Evolutionary conservation across 2,797 vertebrate species (phyloP), one percentile per base, ranked within the genome.

Genomic region (Hydrolagus colliei): DNA sequence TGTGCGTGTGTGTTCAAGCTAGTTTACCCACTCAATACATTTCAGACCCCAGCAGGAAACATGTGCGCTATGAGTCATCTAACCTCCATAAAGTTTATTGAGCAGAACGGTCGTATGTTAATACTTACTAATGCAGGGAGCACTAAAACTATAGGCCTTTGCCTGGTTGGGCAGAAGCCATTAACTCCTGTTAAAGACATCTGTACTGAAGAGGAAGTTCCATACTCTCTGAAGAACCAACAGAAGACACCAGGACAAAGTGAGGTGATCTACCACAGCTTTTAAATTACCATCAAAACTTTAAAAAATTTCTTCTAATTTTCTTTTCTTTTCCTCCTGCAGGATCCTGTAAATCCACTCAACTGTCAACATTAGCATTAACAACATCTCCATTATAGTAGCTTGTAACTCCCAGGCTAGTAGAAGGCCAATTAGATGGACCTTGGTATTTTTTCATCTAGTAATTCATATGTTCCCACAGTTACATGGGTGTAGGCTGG

Each of bases 41-140:
- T 41, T 76, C 74, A 76, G 59, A 75, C 41, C 18, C 9, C 74
- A 76, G 74, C 35, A 59, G 74, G 35, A 52, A 13, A 76, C 35
- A 18, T 9, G 10, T 76, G 74, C 13, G 20, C 74, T 41, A 20
- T 10, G 32, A 13, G 13, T 74, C 73, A 74, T 74, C 73, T 16
- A 74, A 16, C 73, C 6, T 74, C 73, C 73, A 41, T 41, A 74
- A 74, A 74, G 73, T 74, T 74, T 41, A 32, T 74, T 74, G 73
- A 74, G 32, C 73, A 74, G 41, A 74, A 16, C 1, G 32, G 73
- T 35, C 12, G 14, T 41, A 35, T 35, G 18, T 74, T 74, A 41
- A 74, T 41, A 41, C 14, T 74, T 35, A 76, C 16, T 9, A 76
- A 59, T 4, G 7, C 41, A 76, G 35, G 20, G 35, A 41, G 74